Evolutionary conservation across 2,888 invertebrate genomes (phyloP).

Genomic region (Torymus tubicola): DNA sequence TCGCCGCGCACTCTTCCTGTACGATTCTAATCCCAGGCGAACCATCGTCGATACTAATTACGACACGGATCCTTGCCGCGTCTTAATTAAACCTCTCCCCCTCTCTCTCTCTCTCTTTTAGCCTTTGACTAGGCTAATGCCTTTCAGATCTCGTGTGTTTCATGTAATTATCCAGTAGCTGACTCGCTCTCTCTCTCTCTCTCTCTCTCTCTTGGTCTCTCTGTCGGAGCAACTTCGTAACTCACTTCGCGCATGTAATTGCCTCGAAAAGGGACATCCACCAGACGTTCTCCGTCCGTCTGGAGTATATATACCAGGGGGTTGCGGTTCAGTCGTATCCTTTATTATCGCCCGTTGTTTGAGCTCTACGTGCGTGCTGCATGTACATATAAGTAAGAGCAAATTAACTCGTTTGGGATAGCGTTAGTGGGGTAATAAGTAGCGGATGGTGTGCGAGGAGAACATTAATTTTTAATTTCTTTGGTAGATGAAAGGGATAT

Average conservation of each 20-base stretch:
- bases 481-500: too few species aligned
- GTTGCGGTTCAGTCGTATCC: neutral
- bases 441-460: neutral
- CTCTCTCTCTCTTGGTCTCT: neutral
- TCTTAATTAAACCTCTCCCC: slow-evolving; percentile 30
- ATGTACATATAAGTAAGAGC: neutral
- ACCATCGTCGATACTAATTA: slow-evolving; percentile 34
- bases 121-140: slow-evolving; percentile 32
- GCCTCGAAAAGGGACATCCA: neutral
- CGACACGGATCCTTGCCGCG: slow-evolving; percentile 27
- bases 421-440: slow-evolving; percentile 4
- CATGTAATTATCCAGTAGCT: slow-evolving; percentile 23
- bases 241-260: slow-evolving; percentile 44
- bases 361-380: neutral
- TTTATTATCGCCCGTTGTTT: neutral
- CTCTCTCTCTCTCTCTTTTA: neutral
- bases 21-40: slow-evolving; percentile 30
- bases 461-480: too few species aligned
- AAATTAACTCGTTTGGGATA: slow-evolving; percentile 19
- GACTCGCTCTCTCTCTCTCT: neutral
- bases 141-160: slow-evolving; percentile 28
- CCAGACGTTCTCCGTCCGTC: too few species aligned
- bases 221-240: slow-evolving; percentile 16
- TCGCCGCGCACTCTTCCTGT: neutral
- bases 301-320: neutral